Base-by-base conservation (phyloP, 1,140 invertebrate genomes). In the Mycetomoellerius zeteki region DNA sequence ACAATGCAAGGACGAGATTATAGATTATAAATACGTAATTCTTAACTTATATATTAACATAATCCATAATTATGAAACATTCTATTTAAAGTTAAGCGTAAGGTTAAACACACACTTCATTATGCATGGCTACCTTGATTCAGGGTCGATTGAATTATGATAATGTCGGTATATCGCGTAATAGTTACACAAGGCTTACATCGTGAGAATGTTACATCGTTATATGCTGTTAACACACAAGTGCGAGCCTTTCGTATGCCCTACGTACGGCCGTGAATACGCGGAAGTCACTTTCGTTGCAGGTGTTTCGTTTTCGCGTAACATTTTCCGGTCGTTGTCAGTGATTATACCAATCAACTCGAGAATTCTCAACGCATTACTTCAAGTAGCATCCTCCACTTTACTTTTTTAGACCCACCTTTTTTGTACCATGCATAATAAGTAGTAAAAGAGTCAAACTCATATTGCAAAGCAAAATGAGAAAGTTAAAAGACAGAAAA, bases 231-330 rank as follows among this genome's bases (percentile, higher is more conserved):
- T 69, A 85, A 76, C 52, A 73, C 30, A 54, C 37, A n/a, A 73
- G 76, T 54, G 52, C 89, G 76, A 67, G 78, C 50, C 43, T 87
- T 84, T 78, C 78, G 62, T 90, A 87, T 54, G 60, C 50, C 43
- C 21, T 56, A 24, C 24, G 37, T 37, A 52, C 73, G 16, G 72
- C 62, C 56, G 71, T 24, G 72, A 82, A 75, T 54, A 87, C 58
- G 27, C 88, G 88, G 89, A 90, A 90, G 78, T 86, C 86, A 91
- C 91, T 91, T 91, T 91, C 91, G 81, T 87, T 87, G 67, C 37
- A 75, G 50, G 54, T 87, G 69, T 89, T 87, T 50, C 72, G 78
- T 89, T 89, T 82, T 72, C 52, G 21, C 72, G 58, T 50, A 52
- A 60, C 50, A 60, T 76, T 82, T 37, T 58, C 65, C 33, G 65